Conservation (phyloP, 1,140 invertebrate species). For the Homalodisca vitripennis region DNA sequence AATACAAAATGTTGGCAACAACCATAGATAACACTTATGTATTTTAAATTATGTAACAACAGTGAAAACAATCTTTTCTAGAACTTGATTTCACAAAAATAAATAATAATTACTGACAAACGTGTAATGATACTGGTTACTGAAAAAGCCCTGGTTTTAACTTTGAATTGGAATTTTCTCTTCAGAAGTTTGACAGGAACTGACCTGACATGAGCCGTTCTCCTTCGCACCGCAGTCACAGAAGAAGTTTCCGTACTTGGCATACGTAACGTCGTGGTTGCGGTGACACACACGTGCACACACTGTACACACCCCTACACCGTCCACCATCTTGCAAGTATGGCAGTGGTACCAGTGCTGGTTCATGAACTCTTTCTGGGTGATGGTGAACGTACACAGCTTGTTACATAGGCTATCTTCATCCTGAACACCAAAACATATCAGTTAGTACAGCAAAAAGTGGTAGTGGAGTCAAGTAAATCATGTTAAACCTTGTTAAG, state of each 20-base stretch:
- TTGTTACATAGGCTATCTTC: conserved; percentile 93
- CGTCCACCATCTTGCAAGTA: conserved; percentile 97
- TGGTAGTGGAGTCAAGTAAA: too few relatives aligned
- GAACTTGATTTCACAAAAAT: background rate
- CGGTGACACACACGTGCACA: conserved; percentile 96
- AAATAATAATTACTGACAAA: conserved; percentile 1
- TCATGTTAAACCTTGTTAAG: too few relatives aligned
- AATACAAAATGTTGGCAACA: too few relatives aligned
- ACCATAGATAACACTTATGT: too few relatives aligned
- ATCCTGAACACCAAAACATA: conserved; percentile 57
- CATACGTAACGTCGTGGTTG: conserved; percentile 95
- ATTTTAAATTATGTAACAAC: too few relatives aligned
- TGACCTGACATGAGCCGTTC: conserved; percentile 67
- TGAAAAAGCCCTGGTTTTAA: too few relatives aligned
- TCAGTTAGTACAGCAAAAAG: background rate
- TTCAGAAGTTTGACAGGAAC: background rate
- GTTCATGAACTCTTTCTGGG: conserved; percentile 98
- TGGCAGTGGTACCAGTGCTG: conserved; percentile 98
- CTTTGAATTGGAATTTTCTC: background rate
- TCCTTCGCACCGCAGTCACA: conserved; percentile 98
- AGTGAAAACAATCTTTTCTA: too few relatives aligned
- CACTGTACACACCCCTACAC: conserved; percentile 95
- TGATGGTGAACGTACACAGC: conserved; percentile 95
- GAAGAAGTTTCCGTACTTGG: conserved; percentile 98
- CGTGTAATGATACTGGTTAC: too few relatives aligned